Percentiles rank a stretch among this genome's conserved stretches.
Evolutionary conservation across 2,888 invertebrate species (phyloP).

Genomic region (Microdon myrmicae): DNA sequence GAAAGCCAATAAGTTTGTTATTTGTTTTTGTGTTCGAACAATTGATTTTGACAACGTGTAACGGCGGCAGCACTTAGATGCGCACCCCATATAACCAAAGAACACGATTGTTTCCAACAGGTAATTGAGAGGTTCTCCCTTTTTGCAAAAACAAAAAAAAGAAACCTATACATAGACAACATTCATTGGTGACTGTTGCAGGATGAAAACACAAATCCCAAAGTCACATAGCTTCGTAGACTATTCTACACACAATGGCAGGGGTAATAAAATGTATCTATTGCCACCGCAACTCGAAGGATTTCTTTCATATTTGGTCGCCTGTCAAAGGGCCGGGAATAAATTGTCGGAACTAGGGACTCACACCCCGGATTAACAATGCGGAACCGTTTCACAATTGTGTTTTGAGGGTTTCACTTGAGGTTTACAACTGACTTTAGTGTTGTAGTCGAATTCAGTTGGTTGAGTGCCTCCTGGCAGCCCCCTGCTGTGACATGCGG

Average conservation of each 20-base stretch:
- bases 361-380: slow-evolving; percentile 48
- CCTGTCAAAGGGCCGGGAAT: slow-evolving; percentile 36
- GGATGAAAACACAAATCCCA: neutral
- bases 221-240: neutral
- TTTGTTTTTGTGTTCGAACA: slow-evolving; percentile 50
- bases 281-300: slow-evolving; percentile 48
- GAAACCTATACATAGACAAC: no score
- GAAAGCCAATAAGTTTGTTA: slow-evolving; percentile 52
- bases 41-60: slow-evolving; percentile 42
- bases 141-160: no score
- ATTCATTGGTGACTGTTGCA: slow-evolving; percentile 5
- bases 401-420: slow-evolving; percentile 51
- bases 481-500: slow-evolving; percentile 43
- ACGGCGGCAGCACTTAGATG: slow-evolving; percentile 28
- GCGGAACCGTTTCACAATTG: slow-evolving; percentile 50
- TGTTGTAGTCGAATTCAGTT: slow-evolving; percentile 47
- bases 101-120: slow-evolving; percentile 30
- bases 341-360: slow-evolving; percentile 26
- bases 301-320: no score
- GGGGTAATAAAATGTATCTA: slow-evolving; percentile 47
- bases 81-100: no score
- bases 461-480: slow-evolving; percentile 31
- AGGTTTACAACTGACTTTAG: slow-evolving; percentile 45
- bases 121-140: slow-evolving; percentile 49
- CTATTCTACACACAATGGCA: slow-evolving; percentile 2